Conservation (phyloP, 1,140 invertebrate species). For the Mactra quadrangularis region DNA sequence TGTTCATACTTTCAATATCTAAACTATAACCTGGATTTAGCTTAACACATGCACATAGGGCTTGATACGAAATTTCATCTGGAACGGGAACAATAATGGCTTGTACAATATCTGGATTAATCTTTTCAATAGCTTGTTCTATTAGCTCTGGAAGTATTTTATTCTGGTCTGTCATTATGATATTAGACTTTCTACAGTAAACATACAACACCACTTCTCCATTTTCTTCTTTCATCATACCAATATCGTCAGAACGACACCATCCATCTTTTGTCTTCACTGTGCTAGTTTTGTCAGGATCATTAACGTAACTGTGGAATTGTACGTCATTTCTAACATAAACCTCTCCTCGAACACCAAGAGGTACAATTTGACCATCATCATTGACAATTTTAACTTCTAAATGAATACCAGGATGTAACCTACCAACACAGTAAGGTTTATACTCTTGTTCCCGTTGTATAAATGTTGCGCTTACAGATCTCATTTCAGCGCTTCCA, state of each 20-base stretch:
- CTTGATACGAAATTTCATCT: slow-evolving; percentile 20
- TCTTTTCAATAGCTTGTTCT: slow-evolving; percentile 1
- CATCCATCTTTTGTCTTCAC: neutral
- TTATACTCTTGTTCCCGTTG: too few relatives aligned
- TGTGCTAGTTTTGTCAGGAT: neutral
- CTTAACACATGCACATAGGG: slow-evolving; percentile 3
- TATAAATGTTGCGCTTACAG: too few relatives aligned
- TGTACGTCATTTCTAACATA: neutral
- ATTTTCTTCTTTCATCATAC: neutral
- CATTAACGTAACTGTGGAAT: neutral
- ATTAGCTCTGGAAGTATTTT: neutral
- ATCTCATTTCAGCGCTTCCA: too few relatives aligned
- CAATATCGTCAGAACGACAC: neutral
- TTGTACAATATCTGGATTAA: slow-evolving; percentile 3
- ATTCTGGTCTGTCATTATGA: neutral
- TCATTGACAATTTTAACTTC: slow-evolving; percentile 1
- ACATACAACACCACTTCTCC: neutral
- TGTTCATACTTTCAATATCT: too few relatives aligned
- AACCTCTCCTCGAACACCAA: neutral
- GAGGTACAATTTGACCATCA: neutral
- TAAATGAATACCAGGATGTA: neutral
- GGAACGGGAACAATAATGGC: slow-evolving; percentile 49
- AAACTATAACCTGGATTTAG: too few relatives aligned
- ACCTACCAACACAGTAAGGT: too few relatives aligned
- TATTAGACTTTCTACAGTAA: neutral